Base-by-base conservation (phyloP, 1,140 invertebrate species). In the Trypoxylus dichotomus region DNA sequence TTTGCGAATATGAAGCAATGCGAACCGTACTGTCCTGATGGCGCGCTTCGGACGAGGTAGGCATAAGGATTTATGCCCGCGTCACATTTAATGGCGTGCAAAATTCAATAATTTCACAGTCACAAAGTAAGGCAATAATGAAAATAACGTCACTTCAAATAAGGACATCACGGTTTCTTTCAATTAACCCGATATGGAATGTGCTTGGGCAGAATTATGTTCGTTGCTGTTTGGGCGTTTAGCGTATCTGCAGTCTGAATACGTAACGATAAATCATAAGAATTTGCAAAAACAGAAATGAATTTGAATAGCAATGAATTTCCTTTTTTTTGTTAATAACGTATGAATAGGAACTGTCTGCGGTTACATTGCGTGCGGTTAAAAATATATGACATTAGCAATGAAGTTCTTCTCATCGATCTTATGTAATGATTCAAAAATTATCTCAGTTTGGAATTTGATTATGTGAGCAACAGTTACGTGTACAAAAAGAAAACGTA, bases 91-190 rank as follows among this genome's bases (percentile, higher is more conserved):
- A 68, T 68, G 60, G 60, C 60, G 21, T 68, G 60, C 60, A 68
- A 68, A 68, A 68, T 68, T 68, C 60, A 68, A 68, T 68, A 68
- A 68, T 68, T 68, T 68, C 60, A 68, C 60, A 68, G 60, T 13
- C 19, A 29, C 60, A 68, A 68, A 68, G 60, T 68, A 29, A 25
- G 21, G 60, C 19, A 68, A 68, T 68, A 68, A 68, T 68, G 60
- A 68, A 68, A 68, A 68, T 68, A 68, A 24, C 60, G 60, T 68
- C 60, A 68, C 11, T 68, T 68, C 60, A 68, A 68, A 68, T 68
- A 68, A 68, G 60, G 60, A 68, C 60, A 29, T 68, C 60, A 29
- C 24, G 60, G 24, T 27, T 68, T 68, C 60, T 68, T 68, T 68
- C 60, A 68, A 68, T 68, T 68, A 68, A 29, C 60, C 60, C 60